These are phyloP conservation scores for Pseudotriccus pelzelni DNA, from an alignment of 2,797 vertebrate species.

Conservation along the genomic window DNA sequence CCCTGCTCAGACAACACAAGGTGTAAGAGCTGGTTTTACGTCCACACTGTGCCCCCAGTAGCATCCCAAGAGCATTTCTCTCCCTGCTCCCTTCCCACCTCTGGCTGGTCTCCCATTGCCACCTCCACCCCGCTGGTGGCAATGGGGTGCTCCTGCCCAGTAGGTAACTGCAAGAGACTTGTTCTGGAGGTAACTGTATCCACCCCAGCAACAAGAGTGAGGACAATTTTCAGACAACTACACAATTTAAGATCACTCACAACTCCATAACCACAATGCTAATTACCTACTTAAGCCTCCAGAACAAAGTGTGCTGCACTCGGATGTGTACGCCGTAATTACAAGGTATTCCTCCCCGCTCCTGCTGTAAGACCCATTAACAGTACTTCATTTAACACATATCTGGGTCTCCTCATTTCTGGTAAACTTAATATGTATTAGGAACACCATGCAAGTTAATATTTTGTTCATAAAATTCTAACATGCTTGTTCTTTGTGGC, in stretches of 20 bases:
- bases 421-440: constrained; percentile 13
- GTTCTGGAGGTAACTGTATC: background rate
- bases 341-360: constrained; percentile 42
- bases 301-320: constrained; percentile 65
- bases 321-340: constrained; percentile 52
- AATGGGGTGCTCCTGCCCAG: background rate
- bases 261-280: constrained; percentile 44
- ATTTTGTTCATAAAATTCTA: constrained; percentile 1
- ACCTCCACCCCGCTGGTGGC: accelerated
- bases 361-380: background rate
- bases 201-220: background rate
- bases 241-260: constrained; percentile 6
- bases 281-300: constrained; percentile 72
- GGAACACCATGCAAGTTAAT: background rate
- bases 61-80: background rate
- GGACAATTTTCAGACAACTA: background rate
- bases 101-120: background rate
- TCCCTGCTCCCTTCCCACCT: accelerated
- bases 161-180: background rate
- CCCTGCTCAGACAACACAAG: background rate
- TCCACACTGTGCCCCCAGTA: background rate
- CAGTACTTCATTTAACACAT: constrained; percentile 17
- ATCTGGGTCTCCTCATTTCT: constrained; percentile 16
- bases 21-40: background rate
- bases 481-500: background rate